Base-by-base conservation (phyloP, 2,113 vertebrate genomes). In the Paralichthys olivaceus region DNA sequence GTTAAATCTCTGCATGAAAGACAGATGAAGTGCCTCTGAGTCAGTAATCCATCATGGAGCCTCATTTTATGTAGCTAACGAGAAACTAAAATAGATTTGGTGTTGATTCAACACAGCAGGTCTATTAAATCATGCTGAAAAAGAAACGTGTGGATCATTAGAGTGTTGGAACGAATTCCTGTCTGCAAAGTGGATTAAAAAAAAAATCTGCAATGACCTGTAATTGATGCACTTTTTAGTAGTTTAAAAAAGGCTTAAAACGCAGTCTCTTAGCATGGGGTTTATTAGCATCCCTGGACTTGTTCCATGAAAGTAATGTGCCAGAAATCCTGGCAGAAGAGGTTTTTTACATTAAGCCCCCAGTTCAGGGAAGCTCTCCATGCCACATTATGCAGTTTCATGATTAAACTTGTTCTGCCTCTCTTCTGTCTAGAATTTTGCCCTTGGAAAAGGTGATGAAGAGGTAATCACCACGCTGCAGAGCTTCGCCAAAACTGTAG, bases 401-500 rank as follows among this genome's bases (percentile, higher is more conserved):
- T 58, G 20, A 19, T 71, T 34, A 64, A 79, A 57, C 23, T 51
- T 22, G 12, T 28, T 20, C 4, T 13, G 12, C n/a, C 32, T 54
- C 2, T 90, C 37, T 63, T 23, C 11, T 88, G 72, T 91, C 72
- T 90, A 99, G 98, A 97, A 99, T 92, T 99, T 99, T 94, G 96
- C 98, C 60, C 93, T 99, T 51, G 97, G 97, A 59, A 99, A 97
- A 95, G 98, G 97, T 29, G 98, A 99, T 76, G 98, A 99, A 94
- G 97, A 99, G 93, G 96, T 99, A 34, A 97, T 99, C 91, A 93
- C 89, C 47, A 97, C 95, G 0, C 95, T 99, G 77, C 96, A 99
- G 77, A 95, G 94, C 84, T 99, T 99, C 40, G 96, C 97, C 73
- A 96, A 96, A 93, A 95, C 96, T 70, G 95, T 99, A 29, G 96